A percentile compares a stretch with the other conserved stretches of the same genome.
Conservation (phyloP, 2,113 vertebrate species). For the Oryzias melastigma region DNA sequence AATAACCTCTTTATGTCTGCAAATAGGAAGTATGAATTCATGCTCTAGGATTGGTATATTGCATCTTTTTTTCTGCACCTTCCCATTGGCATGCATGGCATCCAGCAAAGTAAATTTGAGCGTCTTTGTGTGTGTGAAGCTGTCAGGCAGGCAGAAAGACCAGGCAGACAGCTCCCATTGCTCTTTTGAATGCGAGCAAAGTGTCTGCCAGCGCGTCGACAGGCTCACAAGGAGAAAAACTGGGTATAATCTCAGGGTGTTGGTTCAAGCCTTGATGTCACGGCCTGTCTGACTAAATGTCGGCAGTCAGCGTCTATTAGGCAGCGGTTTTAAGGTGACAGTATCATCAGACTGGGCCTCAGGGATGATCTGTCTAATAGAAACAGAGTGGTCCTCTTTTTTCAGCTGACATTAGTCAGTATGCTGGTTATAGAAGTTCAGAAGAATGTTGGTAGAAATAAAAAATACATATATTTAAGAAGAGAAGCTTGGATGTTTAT, state of each 20-base stretch:
- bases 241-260: slow-evolving; percentile 28
- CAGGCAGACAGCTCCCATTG: slow-evolving; percentile 49
- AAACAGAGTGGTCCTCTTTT: neutral
- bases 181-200: slow-evolving; percentile 37
- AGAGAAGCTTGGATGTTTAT: too few species aligned
- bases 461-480: too few species aligned
- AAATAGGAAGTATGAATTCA: too few species aligned
- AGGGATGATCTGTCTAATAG: neutral
- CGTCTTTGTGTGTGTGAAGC: slow-evolving; percentile 12
- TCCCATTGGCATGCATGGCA: neutral
- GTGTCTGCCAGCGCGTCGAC: slow-evolving; percentile 37
- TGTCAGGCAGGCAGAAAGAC: slow-evolving; percentile 13
- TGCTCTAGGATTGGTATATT: too few species aligned
- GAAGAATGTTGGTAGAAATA: too few species aligned
- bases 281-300: slow-evolving; percentile 18
- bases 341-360: slow-evolving; percentile 2
- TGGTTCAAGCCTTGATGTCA: slow-evolving; percentile 1
- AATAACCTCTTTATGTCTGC: too few species aligned
- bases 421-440: too few species aligned
- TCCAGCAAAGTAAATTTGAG: neutral
- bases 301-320: slow-evolving; percentile 16
- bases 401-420: neutral
- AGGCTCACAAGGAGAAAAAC: slow-evolving; percentile 34
- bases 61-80: neutral
- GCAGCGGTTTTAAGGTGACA: slow-evolving; percentile 8